Base-by-base conservation (phyloP, 2,113 vertebrate species). In the Cromileptes altivelis region DNA sequence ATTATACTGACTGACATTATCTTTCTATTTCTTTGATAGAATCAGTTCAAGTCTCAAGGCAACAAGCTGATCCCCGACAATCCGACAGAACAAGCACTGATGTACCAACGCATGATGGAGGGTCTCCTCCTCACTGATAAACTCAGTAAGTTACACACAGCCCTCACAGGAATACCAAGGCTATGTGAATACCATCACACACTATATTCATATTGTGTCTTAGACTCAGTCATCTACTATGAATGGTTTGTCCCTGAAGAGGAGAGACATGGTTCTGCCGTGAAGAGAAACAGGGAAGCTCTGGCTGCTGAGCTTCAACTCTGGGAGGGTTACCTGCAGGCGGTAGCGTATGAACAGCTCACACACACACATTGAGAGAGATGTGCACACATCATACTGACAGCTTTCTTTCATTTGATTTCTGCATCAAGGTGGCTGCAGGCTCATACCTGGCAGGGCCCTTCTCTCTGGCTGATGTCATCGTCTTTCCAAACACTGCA, bases 51-150 rank as follows among this genome's bases (percentile, higher is more conserved):
- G 75, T 88, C 91, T 21, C 93, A 95, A 81, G 93, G 94, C 10
- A 78, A 63, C 37, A 88, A 62, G 37, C 82, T 95, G 84, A 81
- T 93, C 15, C 93, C 93, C 2, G 92, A 92, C n/a, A 47, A n/a
- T 27, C 55, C 86, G 9, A 62, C 74, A 14, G 88, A 94, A 27
- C 90, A 92, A 80, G 92, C 93, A 0, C 61, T 89, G 19, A 89
- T 86, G 81, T 93, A 87, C 72, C 94, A 95, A 55, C 91, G 86
- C n/a, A 87, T 89, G 85, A 92, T 94, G 78, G 94, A 95, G 89
- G 75, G 75, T 4, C 50, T 89, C 13, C 33, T 61, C 25, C 76
- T 95, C 80, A 90, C 86, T 47, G 78, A 94, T 62, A 94, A 91
- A 75, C 70, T 94, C 56, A 84, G 94, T 95, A 87, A 85, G 64